phyloP scores from a whole-genome alignment of 2,113 vertebrate genomes.

The Apistogramma diplotaenia region DNA sequence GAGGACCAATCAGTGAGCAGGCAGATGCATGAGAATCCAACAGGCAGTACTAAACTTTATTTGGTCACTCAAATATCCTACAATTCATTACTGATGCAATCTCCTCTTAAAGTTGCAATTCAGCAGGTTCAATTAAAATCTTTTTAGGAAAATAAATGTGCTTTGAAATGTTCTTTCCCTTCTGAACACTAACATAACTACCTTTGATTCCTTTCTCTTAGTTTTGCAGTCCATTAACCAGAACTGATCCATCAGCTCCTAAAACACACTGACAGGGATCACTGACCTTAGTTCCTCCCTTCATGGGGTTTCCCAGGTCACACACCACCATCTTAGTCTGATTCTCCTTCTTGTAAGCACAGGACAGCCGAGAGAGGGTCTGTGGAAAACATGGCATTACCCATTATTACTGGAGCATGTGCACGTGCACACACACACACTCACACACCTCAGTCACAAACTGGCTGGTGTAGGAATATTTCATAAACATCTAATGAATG shows the following conservation, averaged over 20 bases:
- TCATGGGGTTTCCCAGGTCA: slow-evolving; percentile 98
- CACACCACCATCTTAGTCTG: slow-evolving; percentile 93
- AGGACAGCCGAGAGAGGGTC: slow-evolving; percentile 87
- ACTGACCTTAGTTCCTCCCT: slow-evolving; percentile 90
- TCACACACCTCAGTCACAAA: neutral
- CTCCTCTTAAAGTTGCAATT: neutral
- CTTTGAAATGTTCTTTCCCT: neutral
- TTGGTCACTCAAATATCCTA: neutral
- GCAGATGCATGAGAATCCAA: neutral
- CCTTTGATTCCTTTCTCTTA: neutral
- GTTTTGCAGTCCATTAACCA: no score
- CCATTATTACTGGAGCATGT: neutral
- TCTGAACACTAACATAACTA: neutral
- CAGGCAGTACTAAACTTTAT: neutral
- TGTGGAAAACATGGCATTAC: slow-evolving; percentile 43
- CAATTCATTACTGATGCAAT: neutral
- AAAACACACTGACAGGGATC: neutral
- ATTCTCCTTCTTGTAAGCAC: slow-evolving; percentile 94
- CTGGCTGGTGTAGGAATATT: neutral
- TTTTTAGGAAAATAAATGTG: neutral
- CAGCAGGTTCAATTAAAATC: neutral
- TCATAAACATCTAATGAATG: neutral
- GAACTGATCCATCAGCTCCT: neutral
- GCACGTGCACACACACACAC: no score
- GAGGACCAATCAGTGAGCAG: neutral